These are phyloP conservation scores for Panurus biarmicus DNA, from an alignment of 2,113 vertebrate species.

Conservation along the genomic window DNA sequence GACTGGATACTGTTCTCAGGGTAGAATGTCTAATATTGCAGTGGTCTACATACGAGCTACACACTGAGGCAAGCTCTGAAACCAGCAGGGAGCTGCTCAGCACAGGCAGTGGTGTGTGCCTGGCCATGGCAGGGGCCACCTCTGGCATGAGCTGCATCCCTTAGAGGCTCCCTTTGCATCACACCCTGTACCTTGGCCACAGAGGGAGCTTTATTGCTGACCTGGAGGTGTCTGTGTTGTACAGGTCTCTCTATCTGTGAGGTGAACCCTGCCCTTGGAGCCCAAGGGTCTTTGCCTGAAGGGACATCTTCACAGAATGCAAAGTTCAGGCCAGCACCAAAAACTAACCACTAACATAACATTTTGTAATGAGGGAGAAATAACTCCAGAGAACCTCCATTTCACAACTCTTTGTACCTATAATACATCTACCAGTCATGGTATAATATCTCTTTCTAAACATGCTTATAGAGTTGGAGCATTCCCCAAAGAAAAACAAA, in stretches of 20 bases:
- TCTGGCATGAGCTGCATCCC: background rate
- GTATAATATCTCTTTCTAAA: background rate
- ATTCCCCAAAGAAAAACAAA: background rate
- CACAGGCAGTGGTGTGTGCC: background rate
- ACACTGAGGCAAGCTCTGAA: background rate
- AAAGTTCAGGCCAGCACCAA: background rate
- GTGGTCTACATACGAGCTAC: fast-evolving
- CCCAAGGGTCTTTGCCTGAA: background rate
- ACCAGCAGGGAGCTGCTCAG: background rate
- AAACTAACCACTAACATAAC: background rate
- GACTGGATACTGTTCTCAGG: background rate
- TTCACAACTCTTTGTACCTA: background rate
- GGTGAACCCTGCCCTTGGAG: background rate
- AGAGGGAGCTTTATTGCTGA: background rate
- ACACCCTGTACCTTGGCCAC: background rate
- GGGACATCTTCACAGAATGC: fast-evolving
- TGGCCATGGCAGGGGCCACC: background rate
- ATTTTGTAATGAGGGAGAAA: background rate
- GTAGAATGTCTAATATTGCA: background rate
- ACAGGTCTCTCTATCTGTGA: background rate
- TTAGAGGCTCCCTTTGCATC: background rate
- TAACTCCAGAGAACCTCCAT: background rate
- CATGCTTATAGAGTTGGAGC: background rate
- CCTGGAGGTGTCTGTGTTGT: background rate
- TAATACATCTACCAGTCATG: background rate